Evolutionary conservation across 2,888 invertebrate species (phyloP), one percentile per base, ranked within the genome.

Genomic region (Azorinus chamasolen): DNA sequence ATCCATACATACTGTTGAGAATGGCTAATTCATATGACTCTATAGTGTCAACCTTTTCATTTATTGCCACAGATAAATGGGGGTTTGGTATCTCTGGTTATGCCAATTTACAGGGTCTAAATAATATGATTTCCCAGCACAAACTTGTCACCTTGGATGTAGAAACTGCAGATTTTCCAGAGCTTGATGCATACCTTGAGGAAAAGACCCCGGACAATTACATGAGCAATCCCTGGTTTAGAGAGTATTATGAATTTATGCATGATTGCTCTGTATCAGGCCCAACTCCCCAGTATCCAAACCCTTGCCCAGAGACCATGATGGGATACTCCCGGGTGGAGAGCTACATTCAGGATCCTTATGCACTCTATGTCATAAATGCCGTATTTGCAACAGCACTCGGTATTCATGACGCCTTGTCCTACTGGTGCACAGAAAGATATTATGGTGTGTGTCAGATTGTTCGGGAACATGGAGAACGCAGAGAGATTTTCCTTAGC

Each of bases 161-260:
- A 0, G 91, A 91, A 68, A 90, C 91, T 1, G 90, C 92, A 2
- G 91, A 92, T 75, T 71, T 91, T 6, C 87, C 88, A 10, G 84
- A 81, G 1, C 88, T 91, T 53, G 91, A 92, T 64, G 24, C 54
- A 12, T 92, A 91, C 70, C 80, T 92, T n/a, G 88, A 89, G 58
- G 64, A 73, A 16, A 90, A 89, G 57, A 88, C 73, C 0, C 89
- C 90, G n/a, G 73, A 69, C 18, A 89, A 77, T 27, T 88, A 93
- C 71, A 73, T 70, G 0, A 73, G 84, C 14, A 93, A 94, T 73
- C 93, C 93, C 1, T 94, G 94, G 94, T 94, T 94, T 84, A 75
- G 87, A n/a, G 93, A 93, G n/a, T 93, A 91, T 78, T 93, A 92
- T 89, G 89, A 93, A 74, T 74, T 89, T 27, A 71, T 90, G 1